Conservation (phyloP, 2,797 vertebrate species). For the Graptemys geographica region DNA sequence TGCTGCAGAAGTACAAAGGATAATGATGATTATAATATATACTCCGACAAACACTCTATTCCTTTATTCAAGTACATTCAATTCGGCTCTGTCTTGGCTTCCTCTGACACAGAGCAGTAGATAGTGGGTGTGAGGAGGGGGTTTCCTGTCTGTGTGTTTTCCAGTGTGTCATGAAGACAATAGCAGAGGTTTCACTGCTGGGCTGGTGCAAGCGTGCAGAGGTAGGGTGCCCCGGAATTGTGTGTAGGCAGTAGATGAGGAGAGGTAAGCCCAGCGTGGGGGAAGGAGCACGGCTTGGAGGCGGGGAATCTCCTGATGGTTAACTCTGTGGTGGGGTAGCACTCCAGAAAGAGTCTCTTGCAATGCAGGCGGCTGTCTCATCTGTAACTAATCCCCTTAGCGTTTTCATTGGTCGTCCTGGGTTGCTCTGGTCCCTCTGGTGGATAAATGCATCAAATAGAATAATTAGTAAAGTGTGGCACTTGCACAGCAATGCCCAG, state of each 20-base stretch:
- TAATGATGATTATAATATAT: background rate
- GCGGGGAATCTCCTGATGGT: background rate
- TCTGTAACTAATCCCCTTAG: rapidly evolving
- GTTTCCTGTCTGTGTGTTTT: background rate
- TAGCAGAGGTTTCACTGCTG: background rate
- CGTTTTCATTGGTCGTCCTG: background rate
- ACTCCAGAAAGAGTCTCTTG: background rate
- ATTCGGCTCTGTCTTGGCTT: background rate
- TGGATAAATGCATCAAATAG: background rate
- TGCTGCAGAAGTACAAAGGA: background rate
- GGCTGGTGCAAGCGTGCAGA: background rate
- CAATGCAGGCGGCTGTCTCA: rapidly evolving
- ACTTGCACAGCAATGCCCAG: background rate
- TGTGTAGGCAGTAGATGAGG: background rate
- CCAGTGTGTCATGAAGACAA: rapidly evolving
- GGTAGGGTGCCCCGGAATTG: background rate
- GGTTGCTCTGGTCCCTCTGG: rapidly evolving
- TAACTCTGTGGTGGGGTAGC: background rate
- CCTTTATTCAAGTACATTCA: background rate
- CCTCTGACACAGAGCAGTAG: background rate
- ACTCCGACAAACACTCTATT: background rate
- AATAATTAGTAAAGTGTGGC: background rate
- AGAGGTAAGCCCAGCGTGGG: background rate
- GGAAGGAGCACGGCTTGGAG: background rate
- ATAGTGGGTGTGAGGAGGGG: background rate